phyloP scores from a whole-genome alignment of 2,888 invertebrate genomes.

The Napeogenes inachia region DNA sequence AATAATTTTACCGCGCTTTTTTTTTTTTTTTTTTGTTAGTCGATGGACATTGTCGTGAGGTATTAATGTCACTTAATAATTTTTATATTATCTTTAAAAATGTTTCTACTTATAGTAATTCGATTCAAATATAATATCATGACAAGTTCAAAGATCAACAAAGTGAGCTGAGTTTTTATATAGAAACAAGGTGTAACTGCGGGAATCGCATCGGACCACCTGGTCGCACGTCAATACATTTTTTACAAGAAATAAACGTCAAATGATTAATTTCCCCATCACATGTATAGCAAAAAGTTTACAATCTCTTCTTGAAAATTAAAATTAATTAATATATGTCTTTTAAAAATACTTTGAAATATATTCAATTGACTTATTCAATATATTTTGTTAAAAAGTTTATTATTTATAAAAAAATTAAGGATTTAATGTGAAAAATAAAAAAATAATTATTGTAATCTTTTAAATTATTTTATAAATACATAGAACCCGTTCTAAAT shows the following conservation, averaged over 20 bases:
- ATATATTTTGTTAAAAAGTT: too few relatives aligned
- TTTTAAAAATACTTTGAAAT: too few relatives aligned
- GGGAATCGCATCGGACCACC: constrained; percentile 44
- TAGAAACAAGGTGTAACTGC: constrained; percentile 39
- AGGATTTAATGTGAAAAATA: too few relatives aligned
- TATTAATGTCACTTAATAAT: not conserved
- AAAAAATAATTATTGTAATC: too few relatives aligned
- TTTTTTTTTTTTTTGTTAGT: not conserved
- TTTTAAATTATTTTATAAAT: too few relatives aligned
- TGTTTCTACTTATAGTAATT: not conserved
- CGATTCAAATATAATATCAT: constrained; percentile 33
- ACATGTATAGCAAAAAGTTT: constrained; percentile 18
- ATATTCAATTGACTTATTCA: too few relatives aligned
- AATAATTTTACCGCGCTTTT: constrained; percentile 1
- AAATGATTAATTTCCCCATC: constrained; percentile 18
- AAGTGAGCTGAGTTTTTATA: constrained; percentile 25
- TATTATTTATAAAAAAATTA: too few relatives aligned
- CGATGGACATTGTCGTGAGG: not conserved
- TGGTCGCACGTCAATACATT: constrained; percentile 44
- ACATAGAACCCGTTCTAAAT: too few relatives aligned
- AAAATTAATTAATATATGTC: too few relatives aligned
- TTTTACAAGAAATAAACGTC: constrained; percentile 40
- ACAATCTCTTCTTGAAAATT: constrained; percentile 15
- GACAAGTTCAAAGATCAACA: constrained; percentile 48
- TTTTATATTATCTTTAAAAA: not conserved